Conservation (phyloP, 2,888 invertebrate genomes). For the Odontothrips loti region DNA sequence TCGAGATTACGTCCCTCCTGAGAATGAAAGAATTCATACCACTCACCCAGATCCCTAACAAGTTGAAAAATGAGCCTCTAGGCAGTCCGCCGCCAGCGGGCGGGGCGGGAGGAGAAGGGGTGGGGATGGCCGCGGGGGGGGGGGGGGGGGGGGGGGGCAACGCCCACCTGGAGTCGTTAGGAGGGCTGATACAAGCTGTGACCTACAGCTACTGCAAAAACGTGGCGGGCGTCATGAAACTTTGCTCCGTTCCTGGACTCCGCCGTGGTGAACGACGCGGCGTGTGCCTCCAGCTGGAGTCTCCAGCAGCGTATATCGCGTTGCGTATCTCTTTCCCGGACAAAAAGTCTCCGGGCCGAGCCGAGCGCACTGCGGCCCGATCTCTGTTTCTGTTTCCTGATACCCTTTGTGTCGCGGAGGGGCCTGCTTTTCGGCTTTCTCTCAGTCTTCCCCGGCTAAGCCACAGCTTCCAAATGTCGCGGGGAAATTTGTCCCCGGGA, state of each 20-base stretch:
- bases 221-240: neutral
- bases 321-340: neutral
- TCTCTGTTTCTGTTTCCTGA: neutral
- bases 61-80: slow-evolving; percentile 19
- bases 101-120: neutral
- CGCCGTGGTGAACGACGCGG: neutral
- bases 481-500: neutral
- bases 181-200: neutral
- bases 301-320: neutral
- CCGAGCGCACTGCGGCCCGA: neutral
- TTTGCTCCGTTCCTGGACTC: neutral
- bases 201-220: neutral
- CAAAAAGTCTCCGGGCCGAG: neutral
- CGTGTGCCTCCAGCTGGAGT: neutral
- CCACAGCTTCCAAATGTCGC: neutral
- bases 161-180: neutral
- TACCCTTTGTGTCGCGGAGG: neutral
- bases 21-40: slow-evolving; percentile 16
- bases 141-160: neutral
- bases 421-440: neutral
- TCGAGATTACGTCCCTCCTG: slow-evolving; percentile 21
- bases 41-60: slow-evolving; percentile 16
- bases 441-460: neutral
- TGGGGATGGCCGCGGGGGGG: neutral
- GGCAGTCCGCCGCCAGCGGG: neutral